Evolutionary conservation across 1,140 invertebrate species (phyloP).

Genomic region (Psilanteris sp.): DNA sequence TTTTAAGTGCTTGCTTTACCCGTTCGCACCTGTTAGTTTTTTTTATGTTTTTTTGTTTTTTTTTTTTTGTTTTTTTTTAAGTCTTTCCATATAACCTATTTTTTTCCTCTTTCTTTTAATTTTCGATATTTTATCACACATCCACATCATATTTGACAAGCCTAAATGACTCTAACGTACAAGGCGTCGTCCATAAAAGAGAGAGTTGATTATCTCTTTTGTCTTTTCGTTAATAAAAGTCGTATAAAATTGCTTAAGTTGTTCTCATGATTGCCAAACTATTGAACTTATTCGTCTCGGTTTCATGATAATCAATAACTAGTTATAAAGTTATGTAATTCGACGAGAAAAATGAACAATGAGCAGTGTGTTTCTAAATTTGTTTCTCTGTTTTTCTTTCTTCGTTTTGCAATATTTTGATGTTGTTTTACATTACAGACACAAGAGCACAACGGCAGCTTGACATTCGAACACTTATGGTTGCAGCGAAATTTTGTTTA

Average conservation of each 20-base stretch:
- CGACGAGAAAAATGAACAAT: constrained; percentile 65
- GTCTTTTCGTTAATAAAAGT: constrained; percentile 70
- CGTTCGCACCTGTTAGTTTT: constrained; percentile 4
- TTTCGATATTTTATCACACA: constrained; percentile 33
- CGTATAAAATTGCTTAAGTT: constrained; percentile 77
- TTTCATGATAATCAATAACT: constrained; percentile 29
- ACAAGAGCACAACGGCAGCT: constrained; percentile 75
- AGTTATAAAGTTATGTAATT: constrained; percentile 36
- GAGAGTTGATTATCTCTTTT: constrained; percentile 52
- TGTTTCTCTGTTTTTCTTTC: constrained; percentile 4
- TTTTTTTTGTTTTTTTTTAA: constrained; percentile 10
- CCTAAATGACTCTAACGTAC: constrained; percentile 29
- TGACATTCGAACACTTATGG: constrained; percentile 78
- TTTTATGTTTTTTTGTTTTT: no score
- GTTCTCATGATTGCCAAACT: constrained; percentile 72
- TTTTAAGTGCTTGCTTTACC: constrained; percentile 16
- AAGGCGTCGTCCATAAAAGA: constrained; percentile 56
- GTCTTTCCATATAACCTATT: no score
- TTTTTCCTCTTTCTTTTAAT: neutral
- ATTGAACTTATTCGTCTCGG: constrained; percentile 35
- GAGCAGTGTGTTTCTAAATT: constrained; percentile 63
- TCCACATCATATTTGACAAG: constrained; percentile 45
- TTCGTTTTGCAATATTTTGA: constrained; percentile 15
- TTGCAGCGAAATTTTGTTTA: constrained; percentile 46
- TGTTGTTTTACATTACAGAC: constrained; percentile 55